Evolutionary conservation across 2,888 invertebrate genomes (phyloP).

Genomic region (Chydorus sphaericus): DNA sequence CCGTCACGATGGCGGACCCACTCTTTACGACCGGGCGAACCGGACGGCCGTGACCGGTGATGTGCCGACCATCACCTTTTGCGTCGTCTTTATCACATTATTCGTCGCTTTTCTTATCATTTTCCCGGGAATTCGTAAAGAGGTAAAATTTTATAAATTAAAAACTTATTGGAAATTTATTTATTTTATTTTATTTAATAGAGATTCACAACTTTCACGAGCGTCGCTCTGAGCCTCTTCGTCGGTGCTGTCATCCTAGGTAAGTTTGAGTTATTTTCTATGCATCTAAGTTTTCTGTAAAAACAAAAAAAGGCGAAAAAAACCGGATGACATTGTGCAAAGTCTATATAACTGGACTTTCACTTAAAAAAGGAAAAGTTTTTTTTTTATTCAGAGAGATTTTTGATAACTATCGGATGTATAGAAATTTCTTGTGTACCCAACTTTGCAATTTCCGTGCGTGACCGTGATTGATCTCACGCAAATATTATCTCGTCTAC

Average conservation of each 20-base stretch:
- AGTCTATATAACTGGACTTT: too few relatives aligned
- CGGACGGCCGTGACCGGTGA: slow-evolving; percentile 91
- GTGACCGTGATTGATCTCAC: too few relatives aligned
- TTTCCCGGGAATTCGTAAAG: slow-evolving; percentile 87
- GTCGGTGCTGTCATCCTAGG: slow-evolving; percentile 86
- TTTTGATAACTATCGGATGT: too few relatives aligned
- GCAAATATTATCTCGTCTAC: too few relatives aligned
- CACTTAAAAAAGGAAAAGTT: too few relatives aligned
- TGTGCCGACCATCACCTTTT: slow-evolving; percentile 68
- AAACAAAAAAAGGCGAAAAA: too few relatives aligned
- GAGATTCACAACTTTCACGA: slow-evolving; percentile 82
- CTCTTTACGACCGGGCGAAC: slow-evolving; percentile 86
- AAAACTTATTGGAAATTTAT: neutral
- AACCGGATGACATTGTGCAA: too few relatives aligned
- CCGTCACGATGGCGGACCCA: slow-evolving; percentile 91
- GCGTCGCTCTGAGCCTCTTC: slow-evolving; percentile 79
- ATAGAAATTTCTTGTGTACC: too few relatives aligned
- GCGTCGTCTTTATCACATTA: slow-evolving; percentile 74
- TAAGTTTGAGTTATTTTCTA: too few relatives aligned
- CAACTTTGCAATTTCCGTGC: too few relatives aligned
- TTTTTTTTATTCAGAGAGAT: too few relatives aligned
- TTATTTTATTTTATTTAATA: slow-evolving; percentile 36
- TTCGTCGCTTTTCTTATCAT: slow-evolving; percentile 89
- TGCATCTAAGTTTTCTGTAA: too few relatives aligned
- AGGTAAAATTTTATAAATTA: slow-evolving; percentile 46